Conservation (phyloP, 64 coral and sea anemone genomes). For the Montipora foliosa region DNA sequence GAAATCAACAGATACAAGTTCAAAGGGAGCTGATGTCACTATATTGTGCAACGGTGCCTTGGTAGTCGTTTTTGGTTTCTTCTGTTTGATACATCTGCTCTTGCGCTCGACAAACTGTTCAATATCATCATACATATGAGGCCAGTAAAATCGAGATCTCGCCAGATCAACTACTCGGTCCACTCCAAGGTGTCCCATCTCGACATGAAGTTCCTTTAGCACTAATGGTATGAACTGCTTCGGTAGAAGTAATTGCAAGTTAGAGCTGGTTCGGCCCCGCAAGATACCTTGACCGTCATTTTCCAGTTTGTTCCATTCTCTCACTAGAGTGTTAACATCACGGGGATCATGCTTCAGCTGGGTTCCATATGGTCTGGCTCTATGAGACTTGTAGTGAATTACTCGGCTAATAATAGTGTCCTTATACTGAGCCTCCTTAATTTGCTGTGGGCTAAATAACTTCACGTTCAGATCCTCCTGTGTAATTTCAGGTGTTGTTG, state of each 20-base stretch:
- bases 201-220: slow-evolving; percentile 44
- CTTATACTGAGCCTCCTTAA: background rate
- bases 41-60: too few relatives aligned
- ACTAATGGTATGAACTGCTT: background rate
- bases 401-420: background rate
- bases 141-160: slow-evolving; percentile 59
- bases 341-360: background rate
- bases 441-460: background rate
- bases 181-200: slow-evolving; percentile 62
- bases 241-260: background rate
- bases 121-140: slow-evolving; percentile 46
- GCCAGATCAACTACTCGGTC: slow-evolving; percentile 48
- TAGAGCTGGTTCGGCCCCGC: background rate
- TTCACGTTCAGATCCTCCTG: background rate
- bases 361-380: background rate
- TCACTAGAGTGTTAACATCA: background rate
- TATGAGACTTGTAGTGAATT: background rate
- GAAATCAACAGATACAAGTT: too few relatives aligned
- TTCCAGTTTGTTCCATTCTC: background rate
- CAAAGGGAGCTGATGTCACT: too few relatives aligned
- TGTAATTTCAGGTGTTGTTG: background rate
- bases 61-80: too few relatives aligned
- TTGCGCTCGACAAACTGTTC: background rate
- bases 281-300: background rate
- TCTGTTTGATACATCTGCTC: background rate